Evolutionary conservation across 1,140 invertebrate species (phyloP).

Genomic region (Campoletis sonorensis): DNA sequence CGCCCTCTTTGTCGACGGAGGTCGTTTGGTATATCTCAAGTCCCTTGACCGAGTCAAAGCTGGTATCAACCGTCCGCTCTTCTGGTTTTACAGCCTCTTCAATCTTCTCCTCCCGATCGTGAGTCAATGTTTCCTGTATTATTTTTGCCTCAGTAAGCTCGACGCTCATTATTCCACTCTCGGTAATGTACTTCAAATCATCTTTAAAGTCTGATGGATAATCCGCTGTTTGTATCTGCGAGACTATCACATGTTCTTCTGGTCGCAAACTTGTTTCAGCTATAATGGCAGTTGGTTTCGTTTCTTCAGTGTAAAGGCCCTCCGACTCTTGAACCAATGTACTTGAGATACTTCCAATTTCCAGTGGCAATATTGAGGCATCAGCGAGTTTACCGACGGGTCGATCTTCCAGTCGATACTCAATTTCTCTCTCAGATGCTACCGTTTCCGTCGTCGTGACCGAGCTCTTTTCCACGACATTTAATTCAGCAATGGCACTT

Average conservation of each 20-base stretch:
- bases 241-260: constrained; percentile 78
- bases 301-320: constrained; percentile 71
- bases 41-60: constrained; percentile 73
- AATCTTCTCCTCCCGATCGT: constrained; percentile 77
- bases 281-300: constrained; percentile 72
- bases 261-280: constrained; percentile 77
- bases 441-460: constrained; percentile 78
- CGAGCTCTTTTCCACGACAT: constrained; percentile 79
- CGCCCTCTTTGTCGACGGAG: constrained; percentile 78
- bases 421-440: constrained; percentile 79
- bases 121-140: constrained; percentile 76
- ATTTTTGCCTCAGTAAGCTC: constrained; percentile 79
- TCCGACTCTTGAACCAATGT: constrained; percentile 79
- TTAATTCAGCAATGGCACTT: constrained; percentile 77
- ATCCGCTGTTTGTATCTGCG: constrained; percentile 78
- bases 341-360: constrained; percentile 77
- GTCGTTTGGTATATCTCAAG: constrained; percentile 77
- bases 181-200: constrained; percentile 76
- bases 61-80: constrained; percentile 67
- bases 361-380: constrained; percentile 75
- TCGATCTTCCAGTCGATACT: constrained; percentile 71
- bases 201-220: constrained; percentile 76
- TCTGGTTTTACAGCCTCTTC: constrained; percentile 67
- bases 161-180: constrained; percentile 74
- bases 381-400: constrained; percentile 76